Conservation (phyloP, 1,140 invertebrate genomes). For the Aphaenogaster floridana region DNA sequence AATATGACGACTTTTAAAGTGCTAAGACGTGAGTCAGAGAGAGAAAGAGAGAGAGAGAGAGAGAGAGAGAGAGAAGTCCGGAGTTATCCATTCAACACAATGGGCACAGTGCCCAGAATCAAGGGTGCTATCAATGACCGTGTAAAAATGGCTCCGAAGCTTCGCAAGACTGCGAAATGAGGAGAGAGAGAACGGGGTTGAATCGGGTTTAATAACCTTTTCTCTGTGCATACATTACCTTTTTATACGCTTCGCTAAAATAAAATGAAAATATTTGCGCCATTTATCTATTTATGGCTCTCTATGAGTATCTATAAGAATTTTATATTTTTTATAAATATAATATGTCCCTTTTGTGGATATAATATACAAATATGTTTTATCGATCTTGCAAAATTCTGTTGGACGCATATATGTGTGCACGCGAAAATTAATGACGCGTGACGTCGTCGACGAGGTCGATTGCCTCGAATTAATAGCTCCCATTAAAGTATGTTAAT, state of each 20-base stretch:
- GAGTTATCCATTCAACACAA: conserved; percentile 52
- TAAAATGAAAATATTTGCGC: conserved; percentile 25
- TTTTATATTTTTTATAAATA: not conserved
- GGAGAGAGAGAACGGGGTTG: not conserved
- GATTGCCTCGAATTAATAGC: conserved; percentile 27
- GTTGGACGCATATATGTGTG: not conserved
- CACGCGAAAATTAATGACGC: not conserved
- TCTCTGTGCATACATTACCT: conserved; percentile 21
- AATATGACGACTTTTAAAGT: conserved; percentile 51
- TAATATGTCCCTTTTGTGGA: not conserved
- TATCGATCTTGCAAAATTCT: not conserved
- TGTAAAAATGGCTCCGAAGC: conserved; percentile 39
- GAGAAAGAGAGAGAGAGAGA: not conserved
- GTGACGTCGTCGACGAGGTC: not conserved
- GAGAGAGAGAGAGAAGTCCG: not conserved
- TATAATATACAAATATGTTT: not conserved
- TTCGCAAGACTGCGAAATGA: conserved; percentile 16
- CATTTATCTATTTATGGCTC: not conserved
- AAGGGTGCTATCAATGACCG: conserved; percentile 44
- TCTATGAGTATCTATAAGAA: not conserved
- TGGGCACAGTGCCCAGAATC: conserved; percentile 52
- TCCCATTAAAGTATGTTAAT: conserved; percentile 44
- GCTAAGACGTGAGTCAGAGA: conserved; percentile 4
- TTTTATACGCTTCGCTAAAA: conserved; percentile 1
- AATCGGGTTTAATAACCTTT: conserved; percentile 46